Conservation (phyloP, 2,113 vertebrate species). For the Lethenteron camtschaticum region DNA sequence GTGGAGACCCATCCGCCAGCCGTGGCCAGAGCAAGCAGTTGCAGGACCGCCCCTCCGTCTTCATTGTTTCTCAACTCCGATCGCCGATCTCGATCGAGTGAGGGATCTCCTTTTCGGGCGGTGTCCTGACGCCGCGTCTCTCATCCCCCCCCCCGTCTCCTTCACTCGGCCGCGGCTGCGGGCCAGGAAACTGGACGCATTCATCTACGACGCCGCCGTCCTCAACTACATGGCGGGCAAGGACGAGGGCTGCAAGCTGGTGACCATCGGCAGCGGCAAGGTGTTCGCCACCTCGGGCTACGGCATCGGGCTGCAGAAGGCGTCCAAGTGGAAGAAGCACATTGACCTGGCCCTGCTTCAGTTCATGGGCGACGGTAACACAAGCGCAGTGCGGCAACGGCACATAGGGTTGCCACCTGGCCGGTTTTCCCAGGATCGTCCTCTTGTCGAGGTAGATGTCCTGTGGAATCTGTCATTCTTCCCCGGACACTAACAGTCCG, state of each 20-base stretch:
- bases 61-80: no score
- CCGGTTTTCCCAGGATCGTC: no score
- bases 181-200: conserved; percentile 74
- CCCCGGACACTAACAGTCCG: no score
- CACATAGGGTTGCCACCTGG: no score
- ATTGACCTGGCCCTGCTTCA: conserved; percentile 85
- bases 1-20: conserved; percentile 1
- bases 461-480: no score
- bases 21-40: background rate
- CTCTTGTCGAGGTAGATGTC: no score
- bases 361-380: conserved; percentile 73
- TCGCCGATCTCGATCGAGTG: background rate
- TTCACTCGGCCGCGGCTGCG: accelerated
- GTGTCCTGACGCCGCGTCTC: background rate
- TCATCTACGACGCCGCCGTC: conserved; percentile 81
- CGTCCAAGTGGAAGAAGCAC: conserved; percentile 68
- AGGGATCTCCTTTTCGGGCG: background rate
- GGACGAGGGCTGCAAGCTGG: conserved; percentile 90
- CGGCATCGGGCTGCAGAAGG: conserved; percentile 88
- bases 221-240: conserved; percentile 98
- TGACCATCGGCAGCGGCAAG: conserved; percentile 88
- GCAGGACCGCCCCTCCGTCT: background rate
- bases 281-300: conserved; percentile 92
- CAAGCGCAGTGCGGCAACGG: no score
- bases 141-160: background rate